Evolutionary conservation across 1,140 invertebrate genomes (phyloP).

Genomic region (Solenopsis fugax): DNA sequence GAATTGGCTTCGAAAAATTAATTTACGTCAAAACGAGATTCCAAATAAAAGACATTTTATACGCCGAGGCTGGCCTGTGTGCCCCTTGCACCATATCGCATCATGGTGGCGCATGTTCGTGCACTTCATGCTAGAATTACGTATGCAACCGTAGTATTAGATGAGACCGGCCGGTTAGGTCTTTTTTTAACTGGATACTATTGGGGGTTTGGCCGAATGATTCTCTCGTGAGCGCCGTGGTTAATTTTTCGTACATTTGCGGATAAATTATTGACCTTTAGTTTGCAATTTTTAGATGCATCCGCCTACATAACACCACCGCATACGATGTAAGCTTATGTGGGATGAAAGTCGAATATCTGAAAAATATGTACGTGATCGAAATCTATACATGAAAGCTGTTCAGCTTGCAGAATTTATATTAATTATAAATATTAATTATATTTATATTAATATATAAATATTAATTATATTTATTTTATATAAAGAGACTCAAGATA

Average conservation of each 20-base stretch:
- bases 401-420: not conserved
- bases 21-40: not conserved
- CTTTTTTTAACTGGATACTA: constrained; percentile 25
- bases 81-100: not conserved
- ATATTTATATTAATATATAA: too few relatives aligned
- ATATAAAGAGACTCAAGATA: not conserved
- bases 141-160: constrained; percentile 11
- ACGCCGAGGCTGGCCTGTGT: not conserved
- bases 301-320: not conserved
- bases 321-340: not conserved
- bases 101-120: not conserved
- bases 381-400: not conserved
- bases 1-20: not conserved
- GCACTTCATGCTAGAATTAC: constrained; percentile 28
- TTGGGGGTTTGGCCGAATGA: constrained; percentile 4
- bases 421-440: too few relatives aligned
- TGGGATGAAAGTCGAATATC: not conserved
- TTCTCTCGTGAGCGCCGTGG: not conserved
- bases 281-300: constrained; percentile 28
- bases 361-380: not conserved
- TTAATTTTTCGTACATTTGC: not conserved
- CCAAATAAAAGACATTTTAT: not conserved
- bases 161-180: not conserved
- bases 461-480: not conserved
- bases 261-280: constrained; percentile 30